Conservation (phyloP, 2,113 vertebrate genomes). For the Glaucidium brasilianum region DNA sequence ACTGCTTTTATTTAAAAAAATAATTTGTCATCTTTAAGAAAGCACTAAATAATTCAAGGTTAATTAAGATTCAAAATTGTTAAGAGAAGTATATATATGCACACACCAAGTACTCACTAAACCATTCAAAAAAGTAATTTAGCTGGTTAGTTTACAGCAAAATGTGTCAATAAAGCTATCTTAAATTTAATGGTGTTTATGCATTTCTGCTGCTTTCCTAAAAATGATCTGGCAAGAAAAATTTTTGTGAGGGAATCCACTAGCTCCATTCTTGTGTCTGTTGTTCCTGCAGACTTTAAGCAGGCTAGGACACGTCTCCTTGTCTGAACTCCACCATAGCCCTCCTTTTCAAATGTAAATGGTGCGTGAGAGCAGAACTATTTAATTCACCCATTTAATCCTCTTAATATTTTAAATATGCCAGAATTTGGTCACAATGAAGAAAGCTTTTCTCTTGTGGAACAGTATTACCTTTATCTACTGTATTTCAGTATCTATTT, state of each 20-base stretch:
- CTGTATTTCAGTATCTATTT: neutral
- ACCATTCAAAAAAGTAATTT: neutral
- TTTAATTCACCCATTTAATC: constrained; percentile 19
- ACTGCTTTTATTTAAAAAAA: neutral
- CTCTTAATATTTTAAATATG: constrained; percentile 25
- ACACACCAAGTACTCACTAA: neutral
- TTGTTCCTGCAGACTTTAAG: neutral
- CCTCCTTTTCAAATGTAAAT: constrained; percentile 9
- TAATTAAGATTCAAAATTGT: neutral
- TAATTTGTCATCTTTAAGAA: neutral
- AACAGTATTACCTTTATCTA: neutral
- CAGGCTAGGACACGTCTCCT: neutral
- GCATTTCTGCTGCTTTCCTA: neutral
- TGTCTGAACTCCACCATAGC: neutral
- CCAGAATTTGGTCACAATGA: neutral
- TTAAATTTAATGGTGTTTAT: neutral
- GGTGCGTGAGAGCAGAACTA: neutral
- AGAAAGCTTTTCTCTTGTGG: neutral
- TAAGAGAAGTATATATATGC: neutral
- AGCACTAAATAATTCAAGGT: neutral
- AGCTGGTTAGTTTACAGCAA: neutral
- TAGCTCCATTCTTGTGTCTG: neutral
- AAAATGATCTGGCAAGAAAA: neutral
- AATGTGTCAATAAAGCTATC: neutral
- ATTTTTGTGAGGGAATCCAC: neutral